phyloP scores from a whole-genome alignment of 1,140 invertebrate species.

The Drosophila virilis region DNA sequence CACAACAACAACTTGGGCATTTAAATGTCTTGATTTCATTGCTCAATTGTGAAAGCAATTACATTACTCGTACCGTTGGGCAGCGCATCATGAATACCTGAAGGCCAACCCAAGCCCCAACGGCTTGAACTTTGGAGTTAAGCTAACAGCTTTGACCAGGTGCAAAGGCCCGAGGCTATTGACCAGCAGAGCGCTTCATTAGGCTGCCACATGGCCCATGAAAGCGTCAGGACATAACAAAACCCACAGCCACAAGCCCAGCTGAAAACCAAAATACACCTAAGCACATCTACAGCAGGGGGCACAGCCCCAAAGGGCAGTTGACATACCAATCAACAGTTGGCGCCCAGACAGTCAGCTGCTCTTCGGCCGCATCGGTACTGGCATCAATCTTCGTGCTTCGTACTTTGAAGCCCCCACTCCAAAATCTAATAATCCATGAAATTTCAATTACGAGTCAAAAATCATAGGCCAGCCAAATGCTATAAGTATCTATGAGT shows the following conservation, averaged over 20 bases:
- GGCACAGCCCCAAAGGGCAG: slow-evolving; percentile 9
- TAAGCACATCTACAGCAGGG: background rate
- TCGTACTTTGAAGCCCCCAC: background rate
- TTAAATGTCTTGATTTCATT: slow-evolving; percentile 60
- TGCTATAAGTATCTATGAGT: background rate
- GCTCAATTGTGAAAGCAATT: slow-evolving; percentile 69
- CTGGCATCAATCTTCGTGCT: no score
- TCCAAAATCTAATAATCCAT: slow-evolving; percentile 71
- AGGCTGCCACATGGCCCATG: slow-evolving; percentile 38
- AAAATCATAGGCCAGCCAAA: slow-evolving; percentile 56
- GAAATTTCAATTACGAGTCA: slow-evolving; percentile 77
- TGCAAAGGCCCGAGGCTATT: slow-evolving; percentile 36
- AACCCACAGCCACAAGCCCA: background rate
- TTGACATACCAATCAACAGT: slow-evolving; percentile 60
- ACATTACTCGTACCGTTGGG: slow-evolving; percentile 50
- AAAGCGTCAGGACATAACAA: slow-evolving; percentile 6
- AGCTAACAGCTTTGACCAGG: slow-evolving; percentile 32
- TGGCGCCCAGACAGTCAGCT: slow-evolving; percentile 24
- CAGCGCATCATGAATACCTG: slow-evolving; percentile 13
- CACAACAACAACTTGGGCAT: slow-evolving; percentile 3
- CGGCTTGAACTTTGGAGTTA: slow-evolving; percentile 51
- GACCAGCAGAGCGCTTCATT: slow-evolving; percentile 70
- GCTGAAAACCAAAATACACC: background rate
- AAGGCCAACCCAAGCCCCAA: slow-evolving; percentile 26
- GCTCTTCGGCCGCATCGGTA: background rate